These are phyloP conservation scores for Platyrinchus mystaceus DNA, from an alignment of 2,797 vertebrate genomes.

Conservation along the genomic window DNA sequence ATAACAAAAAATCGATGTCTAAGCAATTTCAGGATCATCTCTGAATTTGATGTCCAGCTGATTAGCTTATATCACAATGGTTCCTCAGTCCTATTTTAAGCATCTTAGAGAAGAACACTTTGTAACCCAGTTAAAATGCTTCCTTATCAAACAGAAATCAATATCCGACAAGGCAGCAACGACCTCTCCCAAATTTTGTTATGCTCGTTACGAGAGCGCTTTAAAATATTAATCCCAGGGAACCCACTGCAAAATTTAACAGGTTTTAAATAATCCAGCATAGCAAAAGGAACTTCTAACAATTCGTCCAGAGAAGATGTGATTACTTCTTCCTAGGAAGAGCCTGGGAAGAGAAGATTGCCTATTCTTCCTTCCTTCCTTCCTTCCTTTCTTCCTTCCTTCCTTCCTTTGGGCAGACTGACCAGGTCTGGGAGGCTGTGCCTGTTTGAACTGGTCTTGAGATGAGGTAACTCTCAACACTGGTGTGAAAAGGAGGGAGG, in stretches of 20 bases:
- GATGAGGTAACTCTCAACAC: neutral
- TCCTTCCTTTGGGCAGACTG: neutral
- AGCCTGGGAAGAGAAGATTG: neutral
- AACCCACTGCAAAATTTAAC: neutral
- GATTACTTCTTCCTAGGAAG: neutral
- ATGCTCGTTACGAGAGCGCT: fast-evolving
- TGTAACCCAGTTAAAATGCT: neutral
- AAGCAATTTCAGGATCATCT: conserved; percentile 39
- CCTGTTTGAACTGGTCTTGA: neutral
- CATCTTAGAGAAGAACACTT: neutral
- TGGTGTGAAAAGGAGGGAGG: neutral
- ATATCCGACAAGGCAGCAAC: neutral
- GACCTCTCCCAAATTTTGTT: neutral
- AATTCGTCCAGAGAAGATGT: neutral
- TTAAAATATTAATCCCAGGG: neutral
- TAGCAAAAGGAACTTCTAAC: neutral
- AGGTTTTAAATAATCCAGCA: neutral
- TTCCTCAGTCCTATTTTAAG: neutral
- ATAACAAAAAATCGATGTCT: conserved; percentile 23
- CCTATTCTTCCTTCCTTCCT: neutral
- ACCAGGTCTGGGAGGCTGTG: neutral
- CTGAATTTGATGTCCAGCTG: conserved; percentile 13
- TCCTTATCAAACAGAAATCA: neutral
- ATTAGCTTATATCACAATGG: conserved; percentile 41
- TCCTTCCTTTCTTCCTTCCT: too few relatives aligned